Percentiles rank a stretch among this genome's conserved stretches.
These are phyloP conservation scores for Theocolax elegans DNA, from an alignment of 1,140 invertebrate species.

Conservation along the genomic window DNA sequence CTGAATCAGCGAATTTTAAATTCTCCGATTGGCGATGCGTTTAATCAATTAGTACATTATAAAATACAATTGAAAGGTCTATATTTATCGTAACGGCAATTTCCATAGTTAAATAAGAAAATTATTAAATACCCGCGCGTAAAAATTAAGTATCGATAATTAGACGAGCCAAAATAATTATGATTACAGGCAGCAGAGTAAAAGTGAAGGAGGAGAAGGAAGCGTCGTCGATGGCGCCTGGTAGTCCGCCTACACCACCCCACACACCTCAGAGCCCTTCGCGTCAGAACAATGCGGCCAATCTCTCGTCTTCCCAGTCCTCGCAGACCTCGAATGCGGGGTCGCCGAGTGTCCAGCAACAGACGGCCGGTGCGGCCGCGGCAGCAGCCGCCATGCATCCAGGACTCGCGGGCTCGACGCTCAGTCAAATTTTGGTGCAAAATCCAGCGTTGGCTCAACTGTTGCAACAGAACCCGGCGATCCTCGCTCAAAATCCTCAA, in stretches of 20 bases:
- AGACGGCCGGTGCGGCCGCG: slow-evolving; percentile 33
- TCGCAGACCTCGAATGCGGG: background rate
- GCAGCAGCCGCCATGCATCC: slow-evolving; percentile 47
- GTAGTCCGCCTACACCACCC: slow-evolving; percentile 65
- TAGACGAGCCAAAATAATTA: no score
- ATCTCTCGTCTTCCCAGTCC: background rate
- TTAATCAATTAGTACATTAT: no score
- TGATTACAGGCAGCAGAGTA: slow-evolving; percentile 58
- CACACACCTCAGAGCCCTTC: slow-evolving; percentile 65
- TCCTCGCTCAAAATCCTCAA: slow-evolving; percentile 61
- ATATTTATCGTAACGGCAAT: no score
- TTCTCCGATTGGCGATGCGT: no score
- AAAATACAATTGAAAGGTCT: no score
- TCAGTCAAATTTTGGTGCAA: slow-evolving; percentile 62
- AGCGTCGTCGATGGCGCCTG: slow-evolving; percentile 62
- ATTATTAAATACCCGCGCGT: no score
- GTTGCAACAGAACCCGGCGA: slow-evolving; percentile 62
- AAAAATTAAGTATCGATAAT: no score
- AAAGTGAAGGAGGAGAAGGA: slow-evolving; percentile 64
- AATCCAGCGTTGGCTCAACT: slow-evolving; percentile 63
- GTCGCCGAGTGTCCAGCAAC: slow-evolving; percentile 31
- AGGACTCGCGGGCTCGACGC: slow-evolving; percentile 52
- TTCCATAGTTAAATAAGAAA: no score
- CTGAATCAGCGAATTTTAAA: no score
- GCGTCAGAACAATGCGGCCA: slow-evolving; percentile 52